phyloP scores from a whole-genome alignment of 2,888 invertebrate species.

The Helobdella robusta region DNA sequence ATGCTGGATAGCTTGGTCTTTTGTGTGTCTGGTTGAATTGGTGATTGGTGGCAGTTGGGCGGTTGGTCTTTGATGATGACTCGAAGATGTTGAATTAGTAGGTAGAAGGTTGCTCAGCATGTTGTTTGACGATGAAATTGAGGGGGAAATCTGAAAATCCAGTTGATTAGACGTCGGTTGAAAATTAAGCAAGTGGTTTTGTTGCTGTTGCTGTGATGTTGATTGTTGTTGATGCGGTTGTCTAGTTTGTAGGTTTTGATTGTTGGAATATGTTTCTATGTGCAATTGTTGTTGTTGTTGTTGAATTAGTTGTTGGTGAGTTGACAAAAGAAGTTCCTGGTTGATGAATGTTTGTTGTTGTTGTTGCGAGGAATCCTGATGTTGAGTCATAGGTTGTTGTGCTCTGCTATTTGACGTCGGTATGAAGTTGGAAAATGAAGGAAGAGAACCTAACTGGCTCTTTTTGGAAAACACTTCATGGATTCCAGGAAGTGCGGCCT shows the following conservation, averaged over 20 bases:
- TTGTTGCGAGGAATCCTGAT: no score
- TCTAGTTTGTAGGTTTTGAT: background rate
- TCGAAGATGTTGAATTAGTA: background rate
- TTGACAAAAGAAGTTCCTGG: background rate
- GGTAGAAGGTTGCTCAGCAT: background rate
- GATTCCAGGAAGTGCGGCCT: constrained; percentile 32
- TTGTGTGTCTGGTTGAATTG: constrained; percentile 32
- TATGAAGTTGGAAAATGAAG: constrained; percentile 32
- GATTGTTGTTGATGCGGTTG: constrained; percentile 8
- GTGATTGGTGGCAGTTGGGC: constrained; percentile 36
- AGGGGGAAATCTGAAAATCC: background rate
- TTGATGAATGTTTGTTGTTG: background rate
- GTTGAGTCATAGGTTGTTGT: no score
- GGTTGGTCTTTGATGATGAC: constrained; percentile 30
- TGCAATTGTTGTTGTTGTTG: constrained; percentile 9
- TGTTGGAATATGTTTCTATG: background rate
- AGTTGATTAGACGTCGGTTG: background rate
- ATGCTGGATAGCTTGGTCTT: constrained; percentile 39
- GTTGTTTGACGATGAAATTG: background rate
- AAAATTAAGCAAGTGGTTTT: background rate
- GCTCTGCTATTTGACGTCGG: constrained; percentile 31
- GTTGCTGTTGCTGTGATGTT: background rate
- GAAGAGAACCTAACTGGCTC: constrained; percentile 28
- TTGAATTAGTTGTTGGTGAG: background rate
- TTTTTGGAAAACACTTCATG: constrained; percentile 35